phyloP scores from a whole-genome alignment of 2,797 vertebrate species.

The Sebastes trivittatus region DNA sequence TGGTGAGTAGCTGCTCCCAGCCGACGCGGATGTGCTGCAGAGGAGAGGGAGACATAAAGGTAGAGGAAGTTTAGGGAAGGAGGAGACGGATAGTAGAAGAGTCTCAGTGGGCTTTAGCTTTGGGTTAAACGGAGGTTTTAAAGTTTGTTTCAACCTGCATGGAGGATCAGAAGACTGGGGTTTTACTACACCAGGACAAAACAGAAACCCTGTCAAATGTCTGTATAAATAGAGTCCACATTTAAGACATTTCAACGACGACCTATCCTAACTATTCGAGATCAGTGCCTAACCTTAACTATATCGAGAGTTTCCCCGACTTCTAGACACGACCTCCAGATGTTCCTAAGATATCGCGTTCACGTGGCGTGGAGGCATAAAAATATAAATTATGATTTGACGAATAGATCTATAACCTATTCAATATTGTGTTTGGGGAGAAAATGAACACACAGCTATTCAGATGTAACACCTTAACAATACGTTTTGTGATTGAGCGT shows the following conservation, averaged over 20 bases:
- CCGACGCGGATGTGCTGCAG: conserved; percentile 95
- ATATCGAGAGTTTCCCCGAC: accelerated
- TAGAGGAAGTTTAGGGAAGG: not conserved
- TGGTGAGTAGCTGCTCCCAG: conserved; percentile 98
- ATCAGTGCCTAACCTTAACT: too few species aligned
- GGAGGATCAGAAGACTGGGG: not conserved
- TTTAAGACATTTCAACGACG: not conserved
- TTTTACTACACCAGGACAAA: not conserved
- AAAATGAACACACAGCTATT: not conserved
- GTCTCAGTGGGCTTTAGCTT: not conserved
- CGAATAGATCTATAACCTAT: too few species aligned
- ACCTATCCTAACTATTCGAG: too few species aligned
- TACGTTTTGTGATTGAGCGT: not conserved
- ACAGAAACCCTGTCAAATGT: not conserved
- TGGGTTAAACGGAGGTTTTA: not conserved
- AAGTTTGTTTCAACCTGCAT: not conserved
- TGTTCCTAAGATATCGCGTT: not conserved
- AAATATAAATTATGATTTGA: not conserved
- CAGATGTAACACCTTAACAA: not conserved
- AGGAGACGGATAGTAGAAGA: not conserved
- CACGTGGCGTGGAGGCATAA: accelerated
- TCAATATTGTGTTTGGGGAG: too few species aligned
- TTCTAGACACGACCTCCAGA: not conserved
- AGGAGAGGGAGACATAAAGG: not conserved
- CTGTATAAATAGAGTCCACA: too few species aligned